Percentiles rank a stretch among this genome's conserved stretches.
Conservation (phyloP, 2,888 invertebrate species). For the Tetramorium bicarinatum region DNA sequence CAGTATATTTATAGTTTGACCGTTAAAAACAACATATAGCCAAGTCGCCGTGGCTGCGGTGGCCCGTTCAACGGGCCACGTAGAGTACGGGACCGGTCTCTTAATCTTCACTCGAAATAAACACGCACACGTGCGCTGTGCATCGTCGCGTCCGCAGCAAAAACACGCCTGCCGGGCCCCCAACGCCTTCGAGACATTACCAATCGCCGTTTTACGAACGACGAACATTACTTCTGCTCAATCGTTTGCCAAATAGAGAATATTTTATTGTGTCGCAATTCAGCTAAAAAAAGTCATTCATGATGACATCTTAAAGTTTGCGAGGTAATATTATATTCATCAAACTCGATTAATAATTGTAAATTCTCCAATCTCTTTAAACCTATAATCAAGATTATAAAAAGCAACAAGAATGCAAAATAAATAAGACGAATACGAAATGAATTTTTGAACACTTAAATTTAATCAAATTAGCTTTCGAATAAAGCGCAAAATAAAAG, state of each 20-base stretch:
- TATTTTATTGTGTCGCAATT: background rate
- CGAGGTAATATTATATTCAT: background rate
- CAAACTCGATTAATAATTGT: background rate
- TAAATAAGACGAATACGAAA: background rate
- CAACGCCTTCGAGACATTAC: constrained; percentile 27
- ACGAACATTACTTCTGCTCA: background rate
- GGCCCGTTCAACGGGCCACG: constrained; percentile 62
- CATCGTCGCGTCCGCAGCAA: constrained; percentile 33
- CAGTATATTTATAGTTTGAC: constrained; percentile 73
- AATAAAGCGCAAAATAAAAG: background rate
- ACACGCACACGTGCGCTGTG: constrained; percentile 60
- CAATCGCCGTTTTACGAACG: constrained; percentile 11
- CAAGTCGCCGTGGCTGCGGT: constrained; percentile 62
- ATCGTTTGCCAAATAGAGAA: background rate
- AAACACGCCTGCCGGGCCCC: constrained; percentile 20
- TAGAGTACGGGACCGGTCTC: constrained; percentile 71
- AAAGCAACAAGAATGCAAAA: background rate
- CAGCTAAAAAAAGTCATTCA: background rate
- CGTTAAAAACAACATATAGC: constrained; percentile 71
- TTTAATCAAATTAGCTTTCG: background rate
- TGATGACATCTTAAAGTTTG: background rate
- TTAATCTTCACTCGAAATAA: constrained; percentile 74
- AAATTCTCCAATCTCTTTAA: background rate
- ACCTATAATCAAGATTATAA: background rate
- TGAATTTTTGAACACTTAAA: background rate